Conservation (phyloP, 2,797 vertebrate genomes). For the Sebastes vulpes region DNA sequence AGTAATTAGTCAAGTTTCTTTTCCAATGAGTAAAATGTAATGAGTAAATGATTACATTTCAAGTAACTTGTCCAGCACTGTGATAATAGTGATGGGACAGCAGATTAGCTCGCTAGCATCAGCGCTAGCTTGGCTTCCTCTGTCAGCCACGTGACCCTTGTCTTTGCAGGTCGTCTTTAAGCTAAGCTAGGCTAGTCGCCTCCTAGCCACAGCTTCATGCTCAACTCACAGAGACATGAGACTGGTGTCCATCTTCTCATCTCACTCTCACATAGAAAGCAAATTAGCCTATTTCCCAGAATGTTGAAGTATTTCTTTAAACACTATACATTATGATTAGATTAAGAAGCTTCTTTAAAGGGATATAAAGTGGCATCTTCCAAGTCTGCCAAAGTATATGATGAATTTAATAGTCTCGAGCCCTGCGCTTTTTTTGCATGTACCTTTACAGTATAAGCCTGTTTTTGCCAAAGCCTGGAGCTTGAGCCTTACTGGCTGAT, state of each 20-base stretch:
- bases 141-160: not conserved
- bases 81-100: not conserved
- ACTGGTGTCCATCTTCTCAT: not conserved
- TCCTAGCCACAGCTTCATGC: not conserved
- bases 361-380: conserved; percentile 41
- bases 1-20: not conserved
- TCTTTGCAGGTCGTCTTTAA: not conserved
- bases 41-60: no score
- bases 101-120: not conserved
- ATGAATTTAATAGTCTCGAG: conserved; percentile 35
- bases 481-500: conserved; percentile 68
- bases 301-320: conserved; percentile 20
- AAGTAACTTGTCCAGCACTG: not conserved
- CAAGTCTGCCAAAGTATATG: conserved; percentile 36
- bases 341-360: conserved; percentile 58
- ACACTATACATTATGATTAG: conserved; percentile 33
- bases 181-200: conserved; percentile 3
- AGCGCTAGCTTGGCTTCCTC: not conserved
- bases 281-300: conserved; percentile 10
- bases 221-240: not conserved
- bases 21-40: not conserved
- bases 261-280: not conserved
- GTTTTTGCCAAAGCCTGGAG: conserved; percentile 68
- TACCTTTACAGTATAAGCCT: conserved; percentile 69
- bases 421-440: conserved; percentile 73